phyloP scores from a whole-genome alignment of 2,888 invertebrate species.

The Tachina fera region DNA sequence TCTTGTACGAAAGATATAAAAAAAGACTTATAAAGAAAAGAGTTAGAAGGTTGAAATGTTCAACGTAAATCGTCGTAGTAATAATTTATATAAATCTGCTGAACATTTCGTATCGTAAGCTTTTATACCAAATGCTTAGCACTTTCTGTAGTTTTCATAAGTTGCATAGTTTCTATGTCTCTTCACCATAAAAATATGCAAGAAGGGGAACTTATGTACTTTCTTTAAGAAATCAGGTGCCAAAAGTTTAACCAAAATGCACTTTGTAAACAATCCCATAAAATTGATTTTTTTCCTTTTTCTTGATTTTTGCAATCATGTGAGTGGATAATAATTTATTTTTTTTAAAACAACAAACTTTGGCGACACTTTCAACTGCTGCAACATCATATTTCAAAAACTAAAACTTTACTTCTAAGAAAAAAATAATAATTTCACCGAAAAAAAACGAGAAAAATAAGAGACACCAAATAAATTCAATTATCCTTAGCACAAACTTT shows the following conservation, averaged over 20 bases:
- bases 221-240: constrained; percentile 42
- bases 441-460: not conserved
- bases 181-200: too few species aligned
- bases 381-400: constrained; percentile 44
- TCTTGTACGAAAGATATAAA: too few species aligned
- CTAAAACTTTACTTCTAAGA: constrained; percentile 4
- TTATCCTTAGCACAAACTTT: constrained; percentile 62
- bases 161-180: not conserved
- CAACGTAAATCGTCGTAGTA: too few species aligned
- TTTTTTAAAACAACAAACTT: constrained; percentile 53
- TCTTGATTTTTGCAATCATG: constrained; percentile 42
- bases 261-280: constrained; percentile 34
- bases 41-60: too few species aligned
- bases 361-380: constrained; percentile 19
- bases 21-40: too few species aligned
- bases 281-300: constrained; percentile 17
- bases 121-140: too few species aligned
- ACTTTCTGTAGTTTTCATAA: too few species aligned
- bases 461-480: constrained; percentile 62
- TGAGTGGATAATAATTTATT: constrained; percentile 39
- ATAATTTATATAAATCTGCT: too few species aligned
- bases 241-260: constrained; percentile 14
- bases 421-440: not conserved
- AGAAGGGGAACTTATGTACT: too few species aligned
- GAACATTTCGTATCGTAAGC: too few species aligned